Evolutionary conservation across 1,140 invertebrate species (phyloP), one percentile per base, ranked within the genome.

Genomic region (Helicoverpa armigera): DNA sequence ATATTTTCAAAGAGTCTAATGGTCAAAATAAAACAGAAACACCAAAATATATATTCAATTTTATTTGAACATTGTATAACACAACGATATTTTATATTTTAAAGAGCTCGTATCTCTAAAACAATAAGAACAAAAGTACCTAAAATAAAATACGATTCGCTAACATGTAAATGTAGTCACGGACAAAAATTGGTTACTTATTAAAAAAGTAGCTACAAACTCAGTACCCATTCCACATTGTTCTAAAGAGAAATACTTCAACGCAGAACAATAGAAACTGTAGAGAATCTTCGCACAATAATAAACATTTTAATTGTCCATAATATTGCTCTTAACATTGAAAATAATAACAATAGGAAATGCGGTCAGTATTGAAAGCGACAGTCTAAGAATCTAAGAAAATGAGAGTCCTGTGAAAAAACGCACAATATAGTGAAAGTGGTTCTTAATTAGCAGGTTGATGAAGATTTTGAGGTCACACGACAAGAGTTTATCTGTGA

Each of bases 331-430:
- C 23, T 70, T 70, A 77, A 77, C 73, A 65, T 65, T 77, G 61
- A 65, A 50, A 67, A 67, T 67, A 65, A 67, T 67, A 63, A 76
- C 56, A 70, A 77, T 77, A 67, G 60, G 75, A 67, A 67, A 65
- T 7, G 43, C 60, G 61, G 75, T 77, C 61, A 77, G 23, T 18
- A 61, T 77, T 65, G 75, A 65, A 75, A 75, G 73, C 23, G 56
- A 75, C 12, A 75, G 67, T 51, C 18, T 18, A 53, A 53, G n/a
- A 70, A 70, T 7, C 50, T 43, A 16, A 60, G 73, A 75, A 67
- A 77, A 77, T 53, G 58, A 65, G 61, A 77, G 75, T 77, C 75
- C 75, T 77, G 75, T 77, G 75, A 77, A 77, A 77, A 77, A 77
- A 65, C n/a, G 67, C 43, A 77, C 75, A 77, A 65, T 65, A 53